Percentiles rank a stretch among this genome's conserved stretches.
Evolutionary conservation across 2,113 vertebrate species (phyloP).

Genomic region (Barnardius zonarius): DNA sequence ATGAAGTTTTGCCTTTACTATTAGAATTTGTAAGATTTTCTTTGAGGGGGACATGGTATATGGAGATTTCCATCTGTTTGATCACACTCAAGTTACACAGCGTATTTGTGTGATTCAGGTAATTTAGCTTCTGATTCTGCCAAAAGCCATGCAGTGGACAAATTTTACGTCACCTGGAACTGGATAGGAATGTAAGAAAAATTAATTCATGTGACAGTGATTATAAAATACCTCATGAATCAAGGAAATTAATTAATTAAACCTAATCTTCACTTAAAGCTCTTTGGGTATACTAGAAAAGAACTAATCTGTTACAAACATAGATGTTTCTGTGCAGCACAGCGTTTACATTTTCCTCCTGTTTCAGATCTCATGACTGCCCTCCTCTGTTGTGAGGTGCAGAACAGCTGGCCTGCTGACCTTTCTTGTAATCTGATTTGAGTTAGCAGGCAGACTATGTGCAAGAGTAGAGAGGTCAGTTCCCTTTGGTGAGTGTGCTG

Average conservation of each 20-base stretch:
- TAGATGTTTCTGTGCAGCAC: background rate
- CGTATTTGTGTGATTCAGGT: background rate
- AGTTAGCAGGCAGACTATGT: background rate
- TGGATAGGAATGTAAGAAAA: background rate
- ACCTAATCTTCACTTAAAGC: background rate
- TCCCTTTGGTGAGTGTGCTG: background rate
- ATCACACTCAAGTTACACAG: background rate
- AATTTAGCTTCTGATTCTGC: background rate
- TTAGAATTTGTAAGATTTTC: background rate
- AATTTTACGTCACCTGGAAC: background rate
- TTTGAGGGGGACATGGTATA: background rate
- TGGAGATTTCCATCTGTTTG: background rate
- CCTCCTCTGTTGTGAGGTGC: background rate
- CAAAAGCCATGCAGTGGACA: background rate
- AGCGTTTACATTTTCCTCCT: background rate
- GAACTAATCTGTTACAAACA: background rate
- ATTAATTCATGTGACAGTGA: background rate
- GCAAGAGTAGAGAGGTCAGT: background rate
- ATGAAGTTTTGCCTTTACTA: background rate
- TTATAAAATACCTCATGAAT: background rate
- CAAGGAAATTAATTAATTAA: background rate
- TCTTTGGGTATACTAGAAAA: background rate
- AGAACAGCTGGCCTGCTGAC: background rate
- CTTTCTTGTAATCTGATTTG: background rate
- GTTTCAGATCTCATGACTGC: background rate